phyloP scores from a whole-genome alignment of 1,140 invertebrate species.

The Agraylea sexmaculata region DNA sequence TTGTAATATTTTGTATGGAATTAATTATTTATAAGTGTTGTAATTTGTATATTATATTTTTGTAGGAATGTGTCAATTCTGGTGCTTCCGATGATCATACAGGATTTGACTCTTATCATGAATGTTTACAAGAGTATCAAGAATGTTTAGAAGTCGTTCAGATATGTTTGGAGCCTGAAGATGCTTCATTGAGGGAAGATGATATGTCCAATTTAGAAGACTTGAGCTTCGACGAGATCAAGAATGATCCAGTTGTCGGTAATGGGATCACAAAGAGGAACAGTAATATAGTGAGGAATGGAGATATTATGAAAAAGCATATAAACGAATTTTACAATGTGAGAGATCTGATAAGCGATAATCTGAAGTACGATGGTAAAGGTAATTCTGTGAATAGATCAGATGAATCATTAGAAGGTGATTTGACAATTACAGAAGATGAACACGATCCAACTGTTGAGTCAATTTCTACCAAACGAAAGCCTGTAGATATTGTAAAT shows the following conservation, averaged over 20 bases:
- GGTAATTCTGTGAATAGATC: constrained; percentile 25
- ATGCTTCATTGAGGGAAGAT: constrained; percentile 36
- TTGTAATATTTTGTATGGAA: too few species aligned
- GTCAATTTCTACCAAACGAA: constrained; percentile 18
- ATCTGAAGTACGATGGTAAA: constrained; percentile 16
- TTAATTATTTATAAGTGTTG: too few species aligned
- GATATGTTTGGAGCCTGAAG: constrained; percentile 44
- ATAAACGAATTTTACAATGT: constrained; percentile 19
- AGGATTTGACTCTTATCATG: constrained; percentile 47
- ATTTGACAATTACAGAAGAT: constrained; percentile 41
- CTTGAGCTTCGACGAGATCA: constrained; percentile 35
- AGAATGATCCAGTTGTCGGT: constrained; percentile 21
- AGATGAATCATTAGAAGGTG: constrained; percentile 35
- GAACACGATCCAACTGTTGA: constrained; percentile 28
- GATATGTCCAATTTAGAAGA: constrained; percentile 36
- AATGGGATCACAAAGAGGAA: constrained; percentile 16
- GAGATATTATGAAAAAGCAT: constrained; percentile 15
- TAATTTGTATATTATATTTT: too few species aligned
- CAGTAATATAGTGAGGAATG: constrained; percentile 8
- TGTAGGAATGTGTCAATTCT: constrained; percentile 39
- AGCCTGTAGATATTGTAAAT: constrained; percentile 6
- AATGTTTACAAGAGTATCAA: constrained; percentile 49
- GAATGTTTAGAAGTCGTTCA: constrained; percentile 46
- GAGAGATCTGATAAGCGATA: constrained; percentile 18
- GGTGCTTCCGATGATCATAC: constrained; percentile 45